phyloP scores from a whole-genome alignment of 2,797 vertebrate species.

The Pristis pectinata region DNA sequence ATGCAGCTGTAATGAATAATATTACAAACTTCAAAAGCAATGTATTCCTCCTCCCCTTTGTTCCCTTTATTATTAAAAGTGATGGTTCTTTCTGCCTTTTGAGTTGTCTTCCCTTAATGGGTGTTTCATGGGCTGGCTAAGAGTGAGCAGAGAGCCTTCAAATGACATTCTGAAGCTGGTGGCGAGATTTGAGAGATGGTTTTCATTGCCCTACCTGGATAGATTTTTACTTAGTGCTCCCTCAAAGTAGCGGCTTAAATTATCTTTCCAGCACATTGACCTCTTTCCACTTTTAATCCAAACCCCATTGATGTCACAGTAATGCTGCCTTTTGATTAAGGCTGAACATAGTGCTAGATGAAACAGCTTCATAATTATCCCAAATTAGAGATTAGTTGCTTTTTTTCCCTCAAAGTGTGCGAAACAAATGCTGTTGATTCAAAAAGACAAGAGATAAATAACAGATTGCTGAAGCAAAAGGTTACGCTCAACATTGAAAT shows the following conservation, averaged over 20 bases:
- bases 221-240: not conserved
- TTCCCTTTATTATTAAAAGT: conserved; percentile 9
- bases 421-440: not conserved
- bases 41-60: not conserved
- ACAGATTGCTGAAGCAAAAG: not conserved
- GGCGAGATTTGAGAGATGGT: not conserved
- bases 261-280: not conserved
- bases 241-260: not conserved
- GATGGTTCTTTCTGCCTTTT: not conserved
- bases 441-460: not conserved
- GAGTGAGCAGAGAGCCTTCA: not conserved
- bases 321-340: not conserved
- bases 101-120: not conserved
- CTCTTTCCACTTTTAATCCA: not conserved
- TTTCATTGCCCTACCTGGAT: not conserved
- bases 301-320: not conserved
- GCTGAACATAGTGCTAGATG: not conserved
- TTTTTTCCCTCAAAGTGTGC: not conserved
- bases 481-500: not conserved
- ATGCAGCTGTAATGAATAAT: conserved; percentile 5
- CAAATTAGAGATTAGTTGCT: not conserved
- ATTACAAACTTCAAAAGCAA: conserved; percentile 25
- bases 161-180: not conserved
- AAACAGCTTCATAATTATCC: not conserved
- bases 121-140: not conserved